Base-by-base conservation (phyloP, 2,113 vertebrate species). In the Ptyas mucosa region DNA sequence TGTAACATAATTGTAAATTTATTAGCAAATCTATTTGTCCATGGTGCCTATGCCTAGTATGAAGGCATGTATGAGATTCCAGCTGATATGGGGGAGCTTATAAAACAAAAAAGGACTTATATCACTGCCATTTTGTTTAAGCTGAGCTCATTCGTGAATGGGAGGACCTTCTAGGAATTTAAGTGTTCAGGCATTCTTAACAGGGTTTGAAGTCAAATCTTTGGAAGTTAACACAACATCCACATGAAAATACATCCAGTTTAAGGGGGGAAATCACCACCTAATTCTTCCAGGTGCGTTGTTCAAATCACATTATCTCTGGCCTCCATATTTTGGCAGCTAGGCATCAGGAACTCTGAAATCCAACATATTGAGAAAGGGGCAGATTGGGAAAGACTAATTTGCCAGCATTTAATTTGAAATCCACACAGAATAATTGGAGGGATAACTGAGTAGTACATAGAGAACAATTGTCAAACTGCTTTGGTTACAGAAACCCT, bases 1-100 rank as follows among this genome's bases (percentile, higher is more conserved):
- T 89, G 93, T 89, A 89, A 94, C 95, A 96, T 94, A 92, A 89
- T 90, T 18, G 81, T 89, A 92, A 96, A 94, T 53, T 5, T 61
- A n/a, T 85, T 89, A 57, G 1, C 88, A 90, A 1, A 92, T 91
- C 88, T 64, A 88, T 92, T 93, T 91, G 90, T 90, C 94, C n/a
- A 9, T 85, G 92, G 91, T 29, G 18, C 90, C 93, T 93, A 90
- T 61, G 86, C 90, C 87, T 91, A 18, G 87, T 11, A 49, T 0
- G 15, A 5, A 58, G 85, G 49, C 43, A 88, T 91, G 91, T 2
- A 18, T 8, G 39, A 91, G 94, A 85, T 94, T 95, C 94, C 93
- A 95, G 91, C 91, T 88, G 91, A 92, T 61, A 88, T 94, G 92
- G 88, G 94, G 88, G 75, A 11, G 5, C 15, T 49, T n/a, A 55